These are phyloP conservation scores for Podilymbus podiceps DNA, from an alignment of 2,113 vertebrate genomes.

Conservation along the genomic window DNA sequence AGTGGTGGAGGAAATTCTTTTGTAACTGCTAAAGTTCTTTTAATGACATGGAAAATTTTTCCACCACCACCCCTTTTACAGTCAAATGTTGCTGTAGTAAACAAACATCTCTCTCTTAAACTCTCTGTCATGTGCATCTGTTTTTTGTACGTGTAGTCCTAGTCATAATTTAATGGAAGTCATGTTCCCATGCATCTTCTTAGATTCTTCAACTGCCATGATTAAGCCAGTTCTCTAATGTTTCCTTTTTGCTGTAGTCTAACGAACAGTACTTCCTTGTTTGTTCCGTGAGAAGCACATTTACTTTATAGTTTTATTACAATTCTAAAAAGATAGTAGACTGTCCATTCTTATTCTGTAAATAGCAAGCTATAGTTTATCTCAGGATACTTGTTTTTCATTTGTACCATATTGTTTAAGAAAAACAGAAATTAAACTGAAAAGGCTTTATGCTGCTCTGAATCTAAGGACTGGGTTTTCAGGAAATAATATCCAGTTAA, in stretches of 20 bases:
- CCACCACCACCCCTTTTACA: not conserved
- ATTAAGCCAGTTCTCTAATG: not conserved
- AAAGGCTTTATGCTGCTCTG: not conserved
- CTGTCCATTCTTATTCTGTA: not conserved
- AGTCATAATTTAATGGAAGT: not conserved
- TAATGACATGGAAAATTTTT: not conserved
- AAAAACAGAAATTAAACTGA: not conserved
- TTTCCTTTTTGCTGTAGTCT: not conserved
- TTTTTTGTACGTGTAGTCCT: not conserved
- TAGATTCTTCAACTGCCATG: not conserved
- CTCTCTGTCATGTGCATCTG: not conserved
- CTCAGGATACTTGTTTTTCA: not conserved
- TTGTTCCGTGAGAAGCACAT: not conserved
- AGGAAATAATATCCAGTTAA: not conserved
- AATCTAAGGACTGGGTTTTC: not conserved
- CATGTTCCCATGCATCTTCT: not conserved
- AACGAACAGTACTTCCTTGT: not conserved
- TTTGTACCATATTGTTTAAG: not conserved
- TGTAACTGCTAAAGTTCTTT: not conserved
- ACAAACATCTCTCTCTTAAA: not conserved
- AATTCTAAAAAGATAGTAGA: not conserved
- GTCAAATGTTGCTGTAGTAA: not conserved
- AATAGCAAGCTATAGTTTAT: not conserved
- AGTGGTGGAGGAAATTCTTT: not conserved
- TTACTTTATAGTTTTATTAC: not conserved